Percentiles rank a stretch among this genome's conserved stretches.
phyloP scores from a whole-genome alignment of 2,113 vertebrate species.

The Microtus pennsylvanicus region DNA sequence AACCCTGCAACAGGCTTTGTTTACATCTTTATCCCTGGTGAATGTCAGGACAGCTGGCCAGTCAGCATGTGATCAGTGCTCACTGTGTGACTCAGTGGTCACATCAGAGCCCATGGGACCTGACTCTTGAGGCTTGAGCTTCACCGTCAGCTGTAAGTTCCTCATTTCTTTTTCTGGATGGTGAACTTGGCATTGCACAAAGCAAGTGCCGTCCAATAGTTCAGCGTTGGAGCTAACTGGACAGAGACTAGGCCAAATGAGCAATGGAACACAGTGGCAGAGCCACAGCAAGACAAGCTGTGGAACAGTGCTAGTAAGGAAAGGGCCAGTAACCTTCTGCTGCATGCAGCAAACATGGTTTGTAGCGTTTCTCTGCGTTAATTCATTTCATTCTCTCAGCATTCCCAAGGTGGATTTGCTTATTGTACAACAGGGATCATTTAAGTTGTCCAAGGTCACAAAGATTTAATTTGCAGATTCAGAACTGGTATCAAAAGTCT shows the following conservation, averaged over 20 bases:
- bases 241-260: background rate
- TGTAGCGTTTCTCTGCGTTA: constrained; percentile 1
- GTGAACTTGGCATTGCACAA: background rate
- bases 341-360: background rate
- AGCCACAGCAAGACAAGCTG: background rate
- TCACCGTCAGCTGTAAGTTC: constrained; percentile 51
- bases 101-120: constrained; percentile 64
- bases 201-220: background rate
- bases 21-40: constrained; percentile 46
- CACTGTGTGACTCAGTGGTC: constrained; percentile 61
- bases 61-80: constrained; percentile 47
- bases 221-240: constrained; percentile 4
- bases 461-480: background rate
- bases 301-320: background rate
- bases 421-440: background rate
- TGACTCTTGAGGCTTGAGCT: constrained; percentile 43
- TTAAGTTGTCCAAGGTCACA: background rate
- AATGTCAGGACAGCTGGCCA: background rate
- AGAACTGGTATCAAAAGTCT: background rate
- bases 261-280: background rate
- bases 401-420: background rate
- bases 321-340: background rate
- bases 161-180: constrained; percentile 65
- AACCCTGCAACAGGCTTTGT: constrained; percentile 6
- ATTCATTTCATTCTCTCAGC: constrained; percentile 53